Base-by-base conservation (phyloP, 2,888 invertebrate species). In the Aleiodes leptofemur region DNA sequence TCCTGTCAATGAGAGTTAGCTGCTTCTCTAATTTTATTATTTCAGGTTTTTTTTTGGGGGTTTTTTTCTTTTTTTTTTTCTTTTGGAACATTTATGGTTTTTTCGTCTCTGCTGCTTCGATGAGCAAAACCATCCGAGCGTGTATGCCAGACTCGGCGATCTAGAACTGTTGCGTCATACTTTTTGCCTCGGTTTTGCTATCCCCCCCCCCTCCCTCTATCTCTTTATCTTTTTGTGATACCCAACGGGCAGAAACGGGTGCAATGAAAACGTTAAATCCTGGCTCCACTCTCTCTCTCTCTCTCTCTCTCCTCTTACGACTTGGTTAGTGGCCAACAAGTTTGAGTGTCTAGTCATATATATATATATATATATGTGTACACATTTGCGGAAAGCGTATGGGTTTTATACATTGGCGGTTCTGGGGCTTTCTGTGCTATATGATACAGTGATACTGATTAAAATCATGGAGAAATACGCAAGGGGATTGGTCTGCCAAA, bases 271-370 rank as follows among this genome's bases (percentile, higher is more conserved):
- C 82, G 82, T 83, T 83, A 83, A 82, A 80, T 78, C 81, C 75
- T 66, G 64, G 48, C 70, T 69, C 77, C 72, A 77, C 77, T 55
- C 73, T 53, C 29, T 23, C 57, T 38, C 57, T 38, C 38, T 68
- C 66, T 23, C 48, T 61, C 59, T 34, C 61, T n/a, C 61, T 43
- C 68, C 68, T 64, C 61, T 23, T 55, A 53, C 48, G 74, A 82
- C 84, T 43, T 85, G 86, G 86, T 86, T 82, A 81, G 81, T 81
- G 77, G 85, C 84, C 85, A 85, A 82, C 81, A 80, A 81, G 77
- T 82, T 77, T 76, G 75, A 78, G 77, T 76, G 78, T 79, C 77
- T 76, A 70, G 69, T 53, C 43, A 53, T 61, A 70, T 70, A 70
- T 48, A 23, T 23, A 2, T 23, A 23, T 23, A 23, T 23, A 23